Base-by-base conservation (phyloP, 2,888 invertebrate species). In the Mongoloraphidia duomilia region DNA sequence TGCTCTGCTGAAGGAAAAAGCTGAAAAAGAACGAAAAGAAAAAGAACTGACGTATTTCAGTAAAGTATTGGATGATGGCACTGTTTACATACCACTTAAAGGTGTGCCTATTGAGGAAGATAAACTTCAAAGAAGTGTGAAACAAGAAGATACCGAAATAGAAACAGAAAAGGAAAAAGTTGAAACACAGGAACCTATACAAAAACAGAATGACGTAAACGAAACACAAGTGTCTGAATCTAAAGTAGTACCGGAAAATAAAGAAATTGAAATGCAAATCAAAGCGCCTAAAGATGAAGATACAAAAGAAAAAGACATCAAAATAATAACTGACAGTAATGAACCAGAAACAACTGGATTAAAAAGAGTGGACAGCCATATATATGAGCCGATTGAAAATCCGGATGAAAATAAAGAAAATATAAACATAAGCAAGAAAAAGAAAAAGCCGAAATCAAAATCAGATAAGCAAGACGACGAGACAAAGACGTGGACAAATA, bases 181-280 rank as follows among this genome's bases (percentile, higher is more conserved):
- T 9, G 38, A n/a, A 38, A 38, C 38, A 38, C 38, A 38, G 11
- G 38, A 38, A 38, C 12, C 12, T 11, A 38, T 13, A 38, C 38
- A 13, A 38, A 38, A 38, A 4, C 4, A 13, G 13, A 38, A 13
- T 38, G 12, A 12, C 3, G 13, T 12, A 13, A 38, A 38, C 3
- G 38, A 38, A 38, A 38, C 11, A 12, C 11, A 38, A 13, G 3
- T 12, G 13, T n/a, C 38, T 12, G 38, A 38, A 38, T 12, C 3
- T 5, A 38, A 38, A 8, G 38, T 13, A 34, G 26, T 49, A 37
- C 45, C 42, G 41, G 49, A 49, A 3, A 35, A 44, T 36, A 44
- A 41, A 10, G 57, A 61, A 5, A 48, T 53, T 1, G 61, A 62
- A 53, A 43, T 40, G 13, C 45, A 47, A 35, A 46, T 17, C 26